Evolutionary conservation across 2,797 vertebrate species (phyloP).

Genomic region (Chiroxiphia lanceolata): DNA sequence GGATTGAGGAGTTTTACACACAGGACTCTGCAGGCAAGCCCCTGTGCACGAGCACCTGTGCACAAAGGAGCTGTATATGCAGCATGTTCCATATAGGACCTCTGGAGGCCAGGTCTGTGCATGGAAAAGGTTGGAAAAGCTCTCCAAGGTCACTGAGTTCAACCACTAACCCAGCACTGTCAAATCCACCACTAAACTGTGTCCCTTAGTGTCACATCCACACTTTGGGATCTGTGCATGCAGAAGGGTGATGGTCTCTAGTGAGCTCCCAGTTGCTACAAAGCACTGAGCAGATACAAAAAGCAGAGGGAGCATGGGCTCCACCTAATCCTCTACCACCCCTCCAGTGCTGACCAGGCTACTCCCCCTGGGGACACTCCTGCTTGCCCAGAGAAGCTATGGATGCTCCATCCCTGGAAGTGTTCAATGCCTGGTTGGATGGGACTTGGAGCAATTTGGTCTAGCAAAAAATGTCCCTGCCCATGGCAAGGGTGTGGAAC

Average conservation of each 20-base stretch:
- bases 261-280: accelerated
- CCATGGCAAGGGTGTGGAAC: too few species aligned
- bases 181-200: neutral
- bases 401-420: neutral
- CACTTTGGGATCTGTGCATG: accelerated
- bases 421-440: neutral
- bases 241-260: neutral
- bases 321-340: neutral
- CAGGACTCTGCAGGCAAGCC: neutral
- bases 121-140: neutral
- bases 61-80: accelerated
- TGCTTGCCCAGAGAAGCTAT: neutral
- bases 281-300: accelerated
- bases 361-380: neutral
- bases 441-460: neutral
- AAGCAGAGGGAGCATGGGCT: accelerated
- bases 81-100: accelerated
- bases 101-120: neutral
- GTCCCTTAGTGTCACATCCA: neutral
- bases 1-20: accelerated
- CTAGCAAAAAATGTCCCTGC: neutral
- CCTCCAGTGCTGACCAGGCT: accelerated
- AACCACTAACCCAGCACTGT: neutral
- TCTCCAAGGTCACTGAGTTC: neutral
- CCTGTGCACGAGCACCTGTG: accelerated